Evolutionary conservation across 2,113 vertebrate species (phyloP).

Genomic region (Labeo catla): DNA sequence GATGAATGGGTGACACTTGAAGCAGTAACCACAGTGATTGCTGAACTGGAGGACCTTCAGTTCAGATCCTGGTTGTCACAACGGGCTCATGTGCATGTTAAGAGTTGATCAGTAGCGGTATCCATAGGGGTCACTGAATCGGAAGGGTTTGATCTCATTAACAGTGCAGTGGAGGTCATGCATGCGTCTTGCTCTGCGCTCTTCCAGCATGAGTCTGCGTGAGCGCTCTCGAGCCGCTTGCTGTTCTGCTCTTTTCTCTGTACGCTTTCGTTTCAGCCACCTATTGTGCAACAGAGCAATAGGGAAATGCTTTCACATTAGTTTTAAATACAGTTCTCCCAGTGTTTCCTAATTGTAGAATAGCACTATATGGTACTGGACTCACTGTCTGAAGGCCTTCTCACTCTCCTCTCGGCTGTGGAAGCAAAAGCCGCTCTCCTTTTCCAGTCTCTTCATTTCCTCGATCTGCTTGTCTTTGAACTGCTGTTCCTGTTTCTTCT

Average conservation of each 20-base stretch:
- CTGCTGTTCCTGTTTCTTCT: constrained; percentile 88
- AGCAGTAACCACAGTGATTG: background rate
- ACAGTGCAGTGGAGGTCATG: constrained; percentile 77
- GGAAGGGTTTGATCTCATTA: constrained; percentile 79
- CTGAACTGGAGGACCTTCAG: background rate
- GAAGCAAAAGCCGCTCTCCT: constrained; percentile 79
- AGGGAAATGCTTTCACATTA: background rate
- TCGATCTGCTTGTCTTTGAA: constrained; percentile 84
- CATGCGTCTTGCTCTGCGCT: constrained; percentile 80
- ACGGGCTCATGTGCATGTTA: background rate
- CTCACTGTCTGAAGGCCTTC: constrained; percentile 90
- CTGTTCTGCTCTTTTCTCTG: constrained; percentile 86
- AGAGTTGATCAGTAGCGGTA: constrained; percentile 70
- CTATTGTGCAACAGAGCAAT: constrained; percentile 69
- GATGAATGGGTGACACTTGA: constrained; percentile 75
- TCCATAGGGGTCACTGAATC: constrained; percentile 80
- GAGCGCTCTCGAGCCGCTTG: constrained; percentile 81
- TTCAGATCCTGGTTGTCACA: background rate
- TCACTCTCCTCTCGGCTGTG: constrained; percentile 84
- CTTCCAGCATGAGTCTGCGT: constrained; percentile 85
- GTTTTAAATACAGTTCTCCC: background rate
- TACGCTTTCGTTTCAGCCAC: constrained; percentile 88
- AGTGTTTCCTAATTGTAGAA: background rate
- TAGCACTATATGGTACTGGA: constrained; percentile 21
- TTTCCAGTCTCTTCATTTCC: constrained; percentile 82